Conservation (phyloP, 2,888 invertebrate genomes). For the Periphyllus acericola region DNA sequence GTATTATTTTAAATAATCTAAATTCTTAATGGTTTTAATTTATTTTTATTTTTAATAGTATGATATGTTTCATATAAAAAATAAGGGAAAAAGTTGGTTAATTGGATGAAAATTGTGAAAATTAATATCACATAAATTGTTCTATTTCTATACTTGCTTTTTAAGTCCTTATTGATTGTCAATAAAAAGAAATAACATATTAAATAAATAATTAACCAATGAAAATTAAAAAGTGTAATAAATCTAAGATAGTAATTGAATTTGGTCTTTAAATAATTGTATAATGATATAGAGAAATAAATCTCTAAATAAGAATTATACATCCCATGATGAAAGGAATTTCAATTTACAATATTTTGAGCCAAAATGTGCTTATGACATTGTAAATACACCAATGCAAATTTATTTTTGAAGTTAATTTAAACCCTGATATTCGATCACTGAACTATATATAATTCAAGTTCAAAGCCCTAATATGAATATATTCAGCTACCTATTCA, state of each 20-base stretch:
- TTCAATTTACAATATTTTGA: neutral
- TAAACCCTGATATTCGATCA: neutral
- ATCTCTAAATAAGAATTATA: neutral
- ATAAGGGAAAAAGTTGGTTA: no score
- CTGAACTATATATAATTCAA: neutral
- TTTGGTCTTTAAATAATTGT: neutral
- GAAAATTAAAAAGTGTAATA: neutral
- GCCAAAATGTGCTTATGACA: no score
- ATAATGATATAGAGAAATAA: neutral
- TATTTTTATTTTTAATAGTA: no score
- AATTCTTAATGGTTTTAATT: no score
- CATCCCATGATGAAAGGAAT: neutral
- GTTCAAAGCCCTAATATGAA: neutral
- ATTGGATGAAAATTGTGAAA: neutral
- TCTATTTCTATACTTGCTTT: neutral
- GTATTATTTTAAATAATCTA: no score
- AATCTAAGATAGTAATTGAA: neutral
- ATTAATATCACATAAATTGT: neutral
- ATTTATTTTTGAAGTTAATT: no score
- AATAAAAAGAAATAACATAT: neutral
- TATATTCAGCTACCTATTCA: constrained; percentile 27
- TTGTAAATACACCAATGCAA: no score
- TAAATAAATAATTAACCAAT: neutral
- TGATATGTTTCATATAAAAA: no score
- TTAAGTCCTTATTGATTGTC: neutral